Evolutionary conservation across 1,140 invertebrate species (phyloP).

Genomic region (Glomeris maerens): DNA sequence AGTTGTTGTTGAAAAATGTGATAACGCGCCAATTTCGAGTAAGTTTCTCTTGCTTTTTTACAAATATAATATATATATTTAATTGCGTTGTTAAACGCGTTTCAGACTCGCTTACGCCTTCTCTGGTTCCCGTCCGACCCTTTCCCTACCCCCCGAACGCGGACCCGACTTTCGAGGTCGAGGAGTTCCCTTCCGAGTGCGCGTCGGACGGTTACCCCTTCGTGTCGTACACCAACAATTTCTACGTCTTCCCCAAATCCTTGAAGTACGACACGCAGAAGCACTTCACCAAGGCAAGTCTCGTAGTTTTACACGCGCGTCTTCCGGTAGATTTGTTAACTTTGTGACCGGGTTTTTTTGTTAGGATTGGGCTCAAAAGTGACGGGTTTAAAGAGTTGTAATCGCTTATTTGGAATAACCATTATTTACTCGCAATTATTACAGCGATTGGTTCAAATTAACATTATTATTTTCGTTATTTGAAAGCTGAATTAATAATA

Average conservation of each 20-base stretch:
- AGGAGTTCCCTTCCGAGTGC: slow-evolving; percentile 57
- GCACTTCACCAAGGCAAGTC: slow-evolving; percentile 46
- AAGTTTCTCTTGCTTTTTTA: slow-evolving; percentile 10
- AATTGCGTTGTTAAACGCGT: slow-evolving; percentile 8
- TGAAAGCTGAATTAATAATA: no score
- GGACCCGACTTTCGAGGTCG: slow-evolving; percentile 61
- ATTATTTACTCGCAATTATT: no score
- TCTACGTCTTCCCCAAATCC: slow-evolving; percentile 75
- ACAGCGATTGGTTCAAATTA: no score
- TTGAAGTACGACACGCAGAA: slow-evolving; percentile 88
- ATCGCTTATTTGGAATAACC: no score
- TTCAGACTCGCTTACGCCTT: slow-evolving; percentile 61
- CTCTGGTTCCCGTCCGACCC: slow-evolving; percentile 60
- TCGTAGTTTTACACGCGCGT: neutral
- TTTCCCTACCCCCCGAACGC: slow-evolving; percentile 57
- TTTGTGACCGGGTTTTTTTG: no score
- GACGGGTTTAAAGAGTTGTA: no score
- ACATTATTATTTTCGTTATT: no score
- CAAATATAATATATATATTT: slow-evolving; percentile 23
- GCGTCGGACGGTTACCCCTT: slow-evolving; percentile 60
- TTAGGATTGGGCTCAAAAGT: neutral
- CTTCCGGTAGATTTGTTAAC: no score
- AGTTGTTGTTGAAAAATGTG: slow-evolving; percentile 45
- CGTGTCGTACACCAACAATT: slow-evolving; percentile 64
- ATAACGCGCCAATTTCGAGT: neutral